phyloP scores from a whole-genome alignment of 2,797 vertebrate genomes.

The Poecilia wingei region DNA sequence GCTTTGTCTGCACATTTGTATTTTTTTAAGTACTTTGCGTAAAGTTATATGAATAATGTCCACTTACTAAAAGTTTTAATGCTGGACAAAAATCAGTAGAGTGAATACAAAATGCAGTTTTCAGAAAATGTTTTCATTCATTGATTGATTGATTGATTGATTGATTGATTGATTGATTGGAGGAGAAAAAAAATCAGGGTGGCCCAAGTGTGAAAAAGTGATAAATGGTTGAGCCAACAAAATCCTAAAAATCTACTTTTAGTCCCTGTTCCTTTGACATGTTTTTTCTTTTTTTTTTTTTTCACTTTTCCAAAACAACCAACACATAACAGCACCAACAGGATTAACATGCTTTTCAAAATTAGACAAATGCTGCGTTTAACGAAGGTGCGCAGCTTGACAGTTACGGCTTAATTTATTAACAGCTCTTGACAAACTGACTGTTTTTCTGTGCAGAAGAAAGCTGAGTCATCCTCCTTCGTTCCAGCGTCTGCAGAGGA shows the following conservation, averaged over 20 bases:
- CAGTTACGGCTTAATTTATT: constrained; percentile 3
- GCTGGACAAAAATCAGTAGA: not conserved
- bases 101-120: not conserved
- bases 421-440: constrained; percentile 4
- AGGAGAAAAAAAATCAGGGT: not conserved
- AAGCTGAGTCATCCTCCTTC: not conserved
- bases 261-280: not conserved
- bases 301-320: not conserved
- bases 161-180: not conserved
- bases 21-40: not conserved
- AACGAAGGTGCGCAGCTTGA: not conserved
- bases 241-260: not conserved
- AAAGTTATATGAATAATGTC: not conserved
- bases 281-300: not conserved
- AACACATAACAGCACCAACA: not conserved
- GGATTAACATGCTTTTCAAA: constrained; percentile 4
- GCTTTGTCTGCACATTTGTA: not conserved
- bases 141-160: not conserved
- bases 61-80: not conserved
- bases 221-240: not conserved
- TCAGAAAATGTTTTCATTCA: not conserved
- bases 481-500: not conserved
- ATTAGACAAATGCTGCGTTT: not conserved
- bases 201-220: not conserved
- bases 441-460: not conserved